Base-by-base conservation (phyloP, 2,888 invertebrate genomes). In the Anoncus sp. region DNA sequence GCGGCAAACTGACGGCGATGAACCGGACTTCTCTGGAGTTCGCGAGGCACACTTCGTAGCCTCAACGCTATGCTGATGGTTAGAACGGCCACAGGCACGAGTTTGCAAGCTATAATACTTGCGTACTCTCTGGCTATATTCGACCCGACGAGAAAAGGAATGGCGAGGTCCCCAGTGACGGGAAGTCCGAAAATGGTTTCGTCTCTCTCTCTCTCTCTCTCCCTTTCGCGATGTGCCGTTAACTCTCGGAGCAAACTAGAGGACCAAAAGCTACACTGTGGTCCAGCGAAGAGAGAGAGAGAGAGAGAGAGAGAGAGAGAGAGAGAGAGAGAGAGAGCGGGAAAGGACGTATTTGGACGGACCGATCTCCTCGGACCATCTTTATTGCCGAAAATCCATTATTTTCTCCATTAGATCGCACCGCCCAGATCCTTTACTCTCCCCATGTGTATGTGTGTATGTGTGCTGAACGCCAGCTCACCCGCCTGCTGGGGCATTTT, bases 371-470 rank as follows among this genome's bases (percentile, higher is more conserved):
- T 83, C 83, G 81, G 81, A 83, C 86, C 87, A 90, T 90, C 90
- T 90, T 90, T 90, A 90, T 88, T 90, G 87, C 88, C 87, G 84
- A 87, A 90, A 90, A 90, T 90, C 90, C 90, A 90, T 90, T 90
- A 90, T 89, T 89, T 90, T 88, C 85, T 85, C 90, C 87, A 90
- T 90, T 90, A 89, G 90, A 90, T 90, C 89, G 85, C 85, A 57
- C 81, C 82, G 83, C 81, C 74, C 85, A 85, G 88, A 90, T 89
- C 86, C 80, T 85, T 57, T 49, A 35, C 53, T 45, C n/a, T 31
- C 66, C 55, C 24, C 49, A 12, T 47, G 22, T 31, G 43, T 71
- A 31, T 45, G 27, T 27, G 43, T 65, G 31, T 70, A 70, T 71
- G 18, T 57, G 27, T 57, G 31, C 40, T 38, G 2, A 10, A 40